Evolutionary conservation across 2,113 vertebrate genomes (phyloP).

Genomic region (Hemiprocne comata): DNA sequence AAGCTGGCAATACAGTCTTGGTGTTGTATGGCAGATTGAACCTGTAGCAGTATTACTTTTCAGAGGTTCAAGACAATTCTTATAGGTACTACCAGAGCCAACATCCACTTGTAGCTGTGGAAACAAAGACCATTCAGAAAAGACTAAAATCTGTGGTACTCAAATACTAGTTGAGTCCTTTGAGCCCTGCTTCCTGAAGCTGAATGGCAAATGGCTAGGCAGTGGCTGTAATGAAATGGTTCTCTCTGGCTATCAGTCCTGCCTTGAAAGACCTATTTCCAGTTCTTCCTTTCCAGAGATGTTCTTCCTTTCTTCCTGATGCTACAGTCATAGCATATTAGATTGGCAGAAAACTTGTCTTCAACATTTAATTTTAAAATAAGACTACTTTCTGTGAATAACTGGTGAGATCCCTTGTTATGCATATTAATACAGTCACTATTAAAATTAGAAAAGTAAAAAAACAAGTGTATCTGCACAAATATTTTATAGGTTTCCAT

Average conservation of each 20-base stretch:
- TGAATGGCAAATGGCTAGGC: no score
- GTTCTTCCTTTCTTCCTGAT: not conserved
- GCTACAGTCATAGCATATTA: not conserved
- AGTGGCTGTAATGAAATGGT: not conserved
- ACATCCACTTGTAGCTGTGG: not conserved
- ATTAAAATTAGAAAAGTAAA: not conserved
- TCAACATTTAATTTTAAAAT: not conserved
- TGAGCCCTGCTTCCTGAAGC: not conserved
- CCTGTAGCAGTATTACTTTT: not conserved
- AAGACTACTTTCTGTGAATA: not conserved
- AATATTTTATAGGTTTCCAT: not conserved
- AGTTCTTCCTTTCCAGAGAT: not conserved
- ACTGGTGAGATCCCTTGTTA: not conserved
- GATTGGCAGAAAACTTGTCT: not conserved
- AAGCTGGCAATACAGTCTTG: not conserved
- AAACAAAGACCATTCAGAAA: not conserved
- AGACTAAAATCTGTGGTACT: not conserved
- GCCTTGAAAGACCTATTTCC: not conserved
- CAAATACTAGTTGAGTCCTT: not conserved
- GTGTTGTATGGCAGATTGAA: not conserved
- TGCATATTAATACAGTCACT: not conserved
- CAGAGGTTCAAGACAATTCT: not conserved
- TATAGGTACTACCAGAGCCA: not conserved
- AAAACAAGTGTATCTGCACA: not conserved
- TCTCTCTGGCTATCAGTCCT: not conserved